Evolutionary conservation across 2,113 vertebrate genomes (phyloP), one percentile per base, ranked within the genome.

Genomic region (Hypocryptadius cinnamomeus): DNA sequence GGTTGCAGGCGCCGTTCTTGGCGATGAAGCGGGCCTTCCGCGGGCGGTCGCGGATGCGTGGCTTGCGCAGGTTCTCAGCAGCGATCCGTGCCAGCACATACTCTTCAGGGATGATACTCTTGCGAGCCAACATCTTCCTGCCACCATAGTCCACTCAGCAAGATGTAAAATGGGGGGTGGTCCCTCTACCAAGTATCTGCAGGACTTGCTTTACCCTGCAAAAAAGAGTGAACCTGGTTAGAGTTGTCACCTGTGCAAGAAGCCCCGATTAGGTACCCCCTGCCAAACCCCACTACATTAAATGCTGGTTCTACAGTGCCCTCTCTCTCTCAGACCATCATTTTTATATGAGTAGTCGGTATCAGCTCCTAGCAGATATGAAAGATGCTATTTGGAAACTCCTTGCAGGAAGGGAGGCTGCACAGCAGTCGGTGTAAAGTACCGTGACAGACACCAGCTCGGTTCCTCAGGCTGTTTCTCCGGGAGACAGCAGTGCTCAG

Each of bases 81-180:
- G 97, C 98, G 4, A 99, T 99, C 60, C 98, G 98, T 14, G 99
- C 98, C 85, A 99, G 90, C 31, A 98, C 98, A 57, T 99, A 99
- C 96, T 99, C 99, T 97, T 99, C 99, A 5, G 99, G 99, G 92
- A 99, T 99, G 82, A 99, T 99, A 97, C 99, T 99, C 92, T 99
- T 99, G 13, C 99, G 97, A 63, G 99, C 98, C 98, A 99, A 44
- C 99, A 99, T 99, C 89, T 74, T 97, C 86, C 91, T 61, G 81
- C 79, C 92, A 97, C 95, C 97, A 97, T 97, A 97, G 93, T 97
- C 97, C 95, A 53, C 84, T 72, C 40, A 74, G 74, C 18, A 1
- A 42, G 57, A 40, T 19, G 64, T 1, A 3, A 82, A 89, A 80
- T 8, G 47, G 8, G 22, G 20, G 44, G 9, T 59, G n/a, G 45